Conservation (phyloP, 2,888 invertebrate genomes). For the Morpho helenor region DNA sequence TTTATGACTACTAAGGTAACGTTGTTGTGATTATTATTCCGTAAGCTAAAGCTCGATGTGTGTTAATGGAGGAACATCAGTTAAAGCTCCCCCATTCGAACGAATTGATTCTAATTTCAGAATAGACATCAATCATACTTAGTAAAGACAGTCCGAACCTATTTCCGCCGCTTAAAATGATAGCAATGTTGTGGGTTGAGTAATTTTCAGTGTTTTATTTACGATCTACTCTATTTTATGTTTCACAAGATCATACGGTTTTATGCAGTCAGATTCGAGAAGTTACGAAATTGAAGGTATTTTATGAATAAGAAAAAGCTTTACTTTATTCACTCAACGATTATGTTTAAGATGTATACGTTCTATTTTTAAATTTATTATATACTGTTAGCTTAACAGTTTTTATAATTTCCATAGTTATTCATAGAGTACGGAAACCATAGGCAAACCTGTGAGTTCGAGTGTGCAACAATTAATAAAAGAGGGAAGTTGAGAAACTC, state of each 20-base stretch:
- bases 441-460: too few species aligned
- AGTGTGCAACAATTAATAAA: too few species aligned
- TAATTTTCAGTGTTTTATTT: slow-evolving; percentile 13
- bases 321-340: too few species aligned
- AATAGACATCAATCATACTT: slow-evolving; percentile 68
- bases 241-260: not conserved
- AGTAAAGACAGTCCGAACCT: slow-evolving; percentile 43
- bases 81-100: slow-evolving; percentile 46
- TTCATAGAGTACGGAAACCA: too few species aligned
- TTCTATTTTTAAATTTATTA: too few species aligned
- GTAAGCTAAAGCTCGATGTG: slow-evolving; percentile 5
- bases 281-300: not conserved
- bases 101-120: slow-evolving; percentile 65
- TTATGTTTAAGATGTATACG: too few species aligned
- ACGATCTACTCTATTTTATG: not conserved
- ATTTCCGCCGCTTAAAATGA: slow-evolving; percentile 42
- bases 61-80: slow-evolving; percentile 13
- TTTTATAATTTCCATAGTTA: too few species aligned
- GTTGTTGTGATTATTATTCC: slow-evolving; percentile 1
- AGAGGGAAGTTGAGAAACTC: too few species aligned
- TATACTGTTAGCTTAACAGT: too few species aligned
- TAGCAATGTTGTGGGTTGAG: slow-evolving; percentile 15
- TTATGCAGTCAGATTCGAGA: not conserved
- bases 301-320: not conserved
- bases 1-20: slow-evolving; percentile 7